These are phyloP conservation scores for Origma solitaria DNA, from an alignment of 2,113 vertebrate species.

Conservation along the genomic window DNA sequence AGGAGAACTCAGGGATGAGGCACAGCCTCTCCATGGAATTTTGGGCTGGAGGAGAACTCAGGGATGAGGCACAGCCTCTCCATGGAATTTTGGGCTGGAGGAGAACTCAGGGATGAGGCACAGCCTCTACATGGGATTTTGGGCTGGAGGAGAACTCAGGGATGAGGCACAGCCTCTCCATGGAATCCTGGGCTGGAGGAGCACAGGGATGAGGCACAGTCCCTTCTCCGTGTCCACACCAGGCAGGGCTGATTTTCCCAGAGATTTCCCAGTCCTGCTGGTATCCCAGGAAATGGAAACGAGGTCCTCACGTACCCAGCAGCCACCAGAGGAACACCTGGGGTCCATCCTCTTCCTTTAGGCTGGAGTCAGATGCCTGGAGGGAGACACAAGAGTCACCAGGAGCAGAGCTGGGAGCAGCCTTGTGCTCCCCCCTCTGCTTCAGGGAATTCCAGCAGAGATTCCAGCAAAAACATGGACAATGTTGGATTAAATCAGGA, in stretches of 20 bases:
- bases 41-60: no score
- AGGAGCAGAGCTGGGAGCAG: background rate
- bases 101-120: no score
- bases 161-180: no score
- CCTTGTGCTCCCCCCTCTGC: background rate
- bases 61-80: no score
- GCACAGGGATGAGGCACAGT: background rate
- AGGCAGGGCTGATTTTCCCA: background rate
- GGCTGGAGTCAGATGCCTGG: slow-evolving; percentile 74
- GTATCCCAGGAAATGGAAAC: background rate
- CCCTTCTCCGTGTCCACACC: background rate
- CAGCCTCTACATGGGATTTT: no score
- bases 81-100: no score
- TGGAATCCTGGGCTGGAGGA: background rate
- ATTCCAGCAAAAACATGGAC: background rate
- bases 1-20: no score
- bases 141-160: no score
- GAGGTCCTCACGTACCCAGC: slow-evolving; percentile 74
- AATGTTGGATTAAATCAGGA: background rate
- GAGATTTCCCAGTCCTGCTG: background rate
- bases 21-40: no score
- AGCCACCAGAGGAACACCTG: slow-evolving; percentile 87
- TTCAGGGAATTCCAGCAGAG: background rate
- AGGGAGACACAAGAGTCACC: background rate
- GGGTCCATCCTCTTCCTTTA: slow-evolving; percentile 74